A percentile compares a stretch with the other conserved stretches of the same genome.
Conservation (phyloP, 2,113 vertebrate species). For the Nannospalax galili region DNA sequence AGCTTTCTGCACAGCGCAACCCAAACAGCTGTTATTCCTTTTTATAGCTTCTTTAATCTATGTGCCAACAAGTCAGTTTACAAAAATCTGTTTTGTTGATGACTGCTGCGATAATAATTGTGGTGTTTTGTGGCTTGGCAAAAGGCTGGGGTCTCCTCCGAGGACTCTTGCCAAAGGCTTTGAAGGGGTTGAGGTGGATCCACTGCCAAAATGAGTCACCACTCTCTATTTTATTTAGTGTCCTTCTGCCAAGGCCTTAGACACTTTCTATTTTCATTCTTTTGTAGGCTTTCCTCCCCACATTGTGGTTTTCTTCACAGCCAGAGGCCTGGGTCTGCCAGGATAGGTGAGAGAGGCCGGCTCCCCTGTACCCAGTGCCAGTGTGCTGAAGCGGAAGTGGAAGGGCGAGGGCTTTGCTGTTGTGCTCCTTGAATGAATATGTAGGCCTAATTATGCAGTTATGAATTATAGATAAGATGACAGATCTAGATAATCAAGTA, state of each 20-base stretch:
- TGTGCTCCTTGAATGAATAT: constrained; percentile 76
- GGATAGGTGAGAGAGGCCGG: constrained; percentile 89
- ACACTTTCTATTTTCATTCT: constrained; percentile 94
- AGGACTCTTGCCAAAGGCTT: constrained; percentile 92
- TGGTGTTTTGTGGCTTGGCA: constrained; percentile 94
- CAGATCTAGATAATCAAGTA: constrained; percentile 52
- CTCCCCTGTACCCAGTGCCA: constrained; percentile 79
- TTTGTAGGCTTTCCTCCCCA: constrained; percentile 91
- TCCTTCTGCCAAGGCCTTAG: constrained; percentile 93
- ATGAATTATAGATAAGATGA: constrained; percentile 78
- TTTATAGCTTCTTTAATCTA: constrained; percentile 92
- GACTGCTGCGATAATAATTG: constrained; percentile 91
- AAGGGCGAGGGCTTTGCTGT: constrained; percentile 61
- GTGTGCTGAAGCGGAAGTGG: constrained; percentile 72
- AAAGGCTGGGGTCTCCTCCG: constrained; percentile 90
- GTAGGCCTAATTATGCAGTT: constrained; percentile 80
- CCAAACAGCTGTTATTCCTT: constrained; percentile 91
- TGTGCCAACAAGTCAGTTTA: constrained; percentile 93
- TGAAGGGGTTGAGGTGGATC: constrained; percentile 91
- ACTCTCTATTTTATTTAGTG: constrained; percentile 91
- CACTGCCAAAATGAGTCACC: constrained; percentile 93
- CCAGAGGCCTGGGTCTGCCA: constrained; percentile 89
- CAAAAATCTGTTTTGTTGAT: constrained; percentile 93
- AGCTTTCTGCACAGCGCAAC: constrained; percentile 87
- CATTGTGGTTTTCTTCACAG: constrained; percentile 93